phyloP scores from a whole-genome alignment of 2,888 invertebrate genomes.

The Syritta pipiens region DNA sequence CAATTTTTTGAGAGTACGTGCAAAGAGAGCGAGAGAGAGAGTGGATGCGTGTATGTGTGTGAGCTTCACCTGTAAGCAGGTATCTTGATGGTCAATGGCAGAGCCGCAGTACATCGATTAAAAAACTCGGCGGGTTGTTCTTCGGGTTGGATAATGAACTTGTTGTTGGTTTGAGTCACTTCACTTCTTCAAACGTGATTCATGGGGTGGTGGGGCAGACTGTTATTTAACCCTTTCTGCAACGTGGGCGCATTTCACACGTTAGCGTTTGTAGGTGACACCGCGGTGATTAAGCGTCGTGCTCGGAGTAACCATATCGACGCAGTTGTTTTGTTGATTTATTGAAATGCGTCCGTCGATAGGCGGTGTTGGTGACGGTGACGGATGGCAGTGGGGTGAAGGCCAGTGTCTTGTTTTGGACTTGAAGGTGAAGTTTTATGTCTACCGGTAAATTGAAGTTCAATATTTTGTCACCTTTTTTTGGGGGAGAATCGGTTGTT shows the following conservation, averaged over 20 bases:
- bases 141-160: constrained; percentile 48
- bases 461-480: no score
- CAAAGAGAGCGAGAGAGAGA: constrained; percentile 13
- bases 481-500: no score
- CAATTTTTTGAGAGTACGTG: constrained; percentile 51
- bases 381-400: no score
- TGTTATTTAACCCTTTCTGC: constrained; percentile 41
- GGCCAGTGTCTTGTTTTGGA: no score
- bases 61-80: constrained; percentile 39
- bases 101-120: constrained; percentile 39
- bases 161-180: neutral
- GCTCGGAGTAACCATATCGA: no score
- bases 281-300: no score
- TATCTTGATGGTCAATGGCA: constrained; percentile 64
- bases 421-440: no score
- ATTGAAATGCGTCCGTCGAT: neutral
- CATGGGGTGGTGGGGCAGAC: neutral
- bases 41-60: no score
- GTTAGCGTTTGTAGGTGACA: neutral
- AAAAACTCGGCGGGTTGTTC: constrained; percentile 16
- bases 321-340: neutral
- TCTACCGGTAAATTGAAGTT: no score
- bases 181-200: neutral
- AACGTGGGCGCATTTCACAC: no score
- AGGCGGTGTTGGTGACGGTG: neutral